phyloP scores from a whole-genome alignment of 2,113 vertebrate species.

The Barbus barbus region DNA sequence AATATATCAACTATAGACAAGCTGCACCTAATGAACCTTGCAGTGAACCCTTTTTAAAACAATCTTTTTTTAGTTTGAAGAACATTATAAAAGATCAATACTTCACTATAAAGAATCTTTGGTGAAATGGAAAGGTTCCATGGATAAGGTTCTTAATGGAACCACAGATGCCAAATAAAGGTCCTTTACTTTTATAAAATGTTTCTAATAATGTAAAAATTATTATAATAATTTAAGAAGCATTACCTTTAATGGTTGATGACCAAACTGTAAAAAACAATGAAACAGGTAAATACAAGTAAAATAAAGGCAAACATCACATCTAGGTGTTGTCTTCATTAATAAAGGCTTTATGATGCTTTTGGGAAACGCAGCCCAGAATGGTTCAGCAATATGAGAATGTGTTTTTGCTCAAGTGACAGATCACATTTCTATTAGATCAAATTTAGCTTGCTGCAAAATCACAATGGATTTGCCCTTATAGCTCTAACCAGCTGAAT shows the following conservation, averaged over 20 bases:
- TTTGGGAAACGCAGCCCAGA: too few relatives aligned
- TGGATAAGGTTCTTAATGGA: too few relatives aligned
- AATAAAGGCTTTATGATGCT: too few relatives aligned
- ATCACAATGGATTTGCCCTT: background rate
- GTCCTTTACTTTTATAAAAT: too few relatives aligned
- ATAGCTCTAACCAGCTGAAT: background rate
- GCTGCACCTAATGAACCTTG: background rate
- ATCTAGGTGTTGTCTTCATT: background rate
- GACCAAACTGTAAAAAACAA: conserved; percentile 38
- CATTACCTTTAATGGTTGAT: conserved; percentile 51
- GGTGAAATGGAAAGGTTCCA: too few relatives aligned
- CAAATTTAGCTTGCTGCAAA: conserved; percentile 29
- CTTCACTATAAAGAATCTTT: too few relatives aligned
- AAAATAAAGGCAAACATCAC: background rate
- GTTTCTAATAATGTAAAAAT: too few relatives aligned
- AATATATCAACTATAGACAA: background rate
- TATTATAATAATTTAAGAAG: background rate
- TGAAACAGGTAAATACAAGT: background rate
- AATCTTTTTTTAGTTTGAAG: too few relatives aligned
- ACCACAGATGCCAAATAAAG: too few relatives aligned
- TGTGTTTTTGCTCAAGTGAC: background rate
- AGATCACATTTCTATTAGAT: conserved; percentile 14
- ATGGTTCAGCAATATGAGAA: background rate
- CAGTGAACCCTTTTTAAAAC: too few relatives aligned
- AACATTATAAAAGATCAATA: background rate